phyloP scores from a whole-genome alignment of 1,140 invertebrate species.

The Aphis craccivora region DNA sequence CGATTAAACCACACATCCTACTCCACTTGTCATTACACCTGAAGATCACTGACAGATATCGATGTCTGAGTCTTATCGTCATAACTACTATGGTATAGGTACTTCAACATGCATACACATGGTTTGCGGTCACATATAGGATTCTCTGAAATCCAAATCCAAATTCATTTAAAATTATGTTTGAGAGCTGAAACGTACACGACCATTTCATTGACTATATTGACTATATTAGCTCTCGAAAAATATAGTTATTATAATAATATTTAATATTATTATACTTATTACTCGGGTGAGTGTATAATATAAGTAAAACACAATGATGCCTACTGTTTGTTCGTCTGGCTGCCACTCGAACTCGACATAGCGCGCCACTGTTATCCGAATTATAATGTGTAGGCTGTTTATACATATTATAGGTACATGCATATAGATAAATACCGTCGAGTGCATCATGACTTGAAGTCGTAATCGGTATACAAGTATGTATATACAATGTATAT shows the following conservation, averaged over 20 bases:
- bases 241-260: not conserved
- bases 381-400: not conserved
- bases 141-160: not conserved
- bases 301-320: not conserved
- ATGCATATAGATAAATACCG: not conserved
- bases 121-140: not conserved
- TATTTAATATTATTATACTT: not conserved
- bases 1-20: not conserved
- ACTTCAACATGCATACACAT: not conserved
- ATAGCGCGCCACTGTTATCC: not conserved
- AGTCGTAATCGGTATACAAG: not conserved
- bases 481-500: not conserved
- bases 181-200: not conserved
- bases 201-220: not conserved
- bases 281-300: not conserved
- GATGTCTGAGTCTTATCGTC: no score
- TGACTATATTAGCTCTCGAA: not conserved
- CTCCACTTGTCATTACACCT: not conserved
- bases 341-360: not conserved
- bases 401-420: not conserved
- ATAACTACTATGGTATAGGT: no score
- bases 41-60: not conserved
- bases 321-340: not conserved
- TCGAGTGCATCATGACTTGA: conserved; percentile 1
- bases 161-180: not conserved